Percentiles rank a stretch among this genome's conserved stretches.
Conservation (phyloP, 1,140 invertebrate genomes). For the Lepeophtheirus salmonis region DNA sequence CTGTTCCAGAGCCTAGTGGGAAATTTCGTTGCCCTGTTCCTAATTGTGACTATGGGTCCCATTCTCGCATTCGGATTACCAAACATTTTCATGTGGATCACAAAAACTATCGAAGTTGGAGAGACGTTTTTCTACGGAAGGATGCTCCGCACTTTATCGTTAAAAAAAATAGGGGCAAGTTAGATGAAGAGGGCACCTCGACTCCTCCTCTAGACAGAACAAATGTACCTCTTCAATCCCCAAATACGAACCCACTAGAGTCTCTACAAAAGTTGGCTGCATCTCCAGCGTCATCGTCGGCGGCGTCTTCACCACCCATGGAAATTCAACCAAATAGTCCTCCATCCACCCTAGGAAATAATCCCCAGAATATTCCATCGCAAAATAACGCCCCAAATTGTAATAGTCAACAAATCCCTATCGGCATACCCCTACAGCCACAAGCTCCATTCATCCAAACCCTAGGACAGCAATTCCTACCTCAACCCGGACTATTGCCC, state of each 20-base stretch:
- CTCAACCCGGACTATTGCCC: not conserved
- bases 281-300: too few species aligned
- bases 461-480: too few species aligned
- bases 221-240: not conserved
- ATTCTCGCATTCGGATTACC: not conserved
- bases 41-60: constrained; percentile 6
- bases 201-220: too few species aligned
- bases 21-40: constrained; percentile 9
- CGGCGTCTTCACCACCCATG: too few species aligned
- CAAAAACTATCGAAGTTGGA: constrained; percentile 11
- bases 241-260: not conserved
- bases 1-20: not conserved
- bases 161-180: not conserved
- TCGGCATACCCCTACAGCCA: not conserved
- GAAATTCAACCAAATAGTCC: not conserved
- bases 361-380: too few species aligned
- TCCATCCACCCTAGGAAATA: not conserved
- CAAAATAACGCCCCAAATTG: not conserved
- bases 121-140: constrained; percentile 7
- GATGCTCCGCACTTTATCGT: constrained; percentile 12
- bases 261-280: not conserved
- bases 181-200: too few species aligned
- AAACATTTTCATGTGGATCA: constrained; percentile 7
- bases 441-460: not conserved
- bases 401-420: not conserved